These are phyloP conservation scores for Pediacus dermestoides DNA, from an alignment of 2,888 invertebrate genomes.

Conservation along the genomic window DNA sequence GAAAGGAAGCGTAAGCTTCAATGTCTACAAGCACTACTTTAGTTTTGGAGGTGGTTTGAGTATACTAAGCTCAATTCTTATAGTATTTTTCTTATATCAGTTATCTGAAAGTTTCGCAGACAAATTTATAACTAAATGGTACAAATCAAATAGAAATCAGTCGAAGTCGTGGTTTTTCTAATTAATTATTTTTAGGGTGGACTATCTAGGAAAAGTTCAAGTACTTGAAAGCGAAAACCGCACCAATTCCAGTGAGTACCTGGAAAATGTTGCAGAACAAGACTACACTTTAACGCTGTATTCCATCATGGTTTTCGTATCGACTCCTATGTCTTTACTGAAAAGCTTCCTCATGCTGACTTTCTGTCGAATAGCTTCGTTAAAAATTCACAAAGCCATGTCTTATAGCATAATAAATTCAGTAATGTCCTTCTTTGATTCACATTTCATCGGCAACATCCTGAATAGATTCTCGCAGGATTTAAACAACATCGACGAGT, in stretches of 20 bases:
- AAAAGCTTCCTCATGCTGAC: constrained; percentile 14
- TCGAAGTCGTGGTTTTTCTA: constrained; percentile 1
- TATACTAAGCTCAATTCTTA: constrained; percentile 21
- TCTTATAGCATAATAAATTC: constrained; percentile 22
- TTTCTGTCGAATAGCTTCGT: constrained; percentile 20
- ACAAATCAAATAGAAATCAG: constrained; percentile 11
- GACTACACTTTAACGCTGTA: constrained; percentile 14
- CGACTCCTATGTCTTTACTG: constrained; percentile 9
- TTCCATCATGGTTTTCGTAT: constrained; percentile 11
- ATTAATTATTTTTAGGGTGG: constrained; percentile 18
- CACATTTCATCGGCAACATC: constrained; percentile 30
- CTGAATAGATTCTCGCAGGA: constrained; percentile 32
- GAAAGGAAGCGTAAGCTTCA: not conserved
- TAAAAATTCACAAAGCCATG: constrained; percentile 29
- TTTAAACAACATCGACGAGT: constrained; percentile 27
- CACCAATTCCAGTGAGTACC: constrained; percentile 10
- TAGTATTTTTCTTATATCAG: constrained; percentile 28
- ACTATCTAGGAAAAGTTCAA: constrained; percentile 15
- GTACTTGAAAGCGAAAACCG: constrained; percentile 11
- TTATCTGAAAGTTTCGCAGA: constrained; percentile 30
- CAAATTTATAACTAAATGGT: constrained; percentile 35
- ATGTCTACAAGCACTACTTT: not conserved
- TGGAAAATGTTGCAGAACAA: constrained; percentile 11
- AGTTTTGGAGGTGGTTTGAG: constrained; percentile 9
- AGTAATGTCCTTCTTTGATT: constrained; percentile 31